Evolutionary conservation across 2,888 invertebrate genomes (phyloP).

Genomic region (Desoria tigrina): DNA sequence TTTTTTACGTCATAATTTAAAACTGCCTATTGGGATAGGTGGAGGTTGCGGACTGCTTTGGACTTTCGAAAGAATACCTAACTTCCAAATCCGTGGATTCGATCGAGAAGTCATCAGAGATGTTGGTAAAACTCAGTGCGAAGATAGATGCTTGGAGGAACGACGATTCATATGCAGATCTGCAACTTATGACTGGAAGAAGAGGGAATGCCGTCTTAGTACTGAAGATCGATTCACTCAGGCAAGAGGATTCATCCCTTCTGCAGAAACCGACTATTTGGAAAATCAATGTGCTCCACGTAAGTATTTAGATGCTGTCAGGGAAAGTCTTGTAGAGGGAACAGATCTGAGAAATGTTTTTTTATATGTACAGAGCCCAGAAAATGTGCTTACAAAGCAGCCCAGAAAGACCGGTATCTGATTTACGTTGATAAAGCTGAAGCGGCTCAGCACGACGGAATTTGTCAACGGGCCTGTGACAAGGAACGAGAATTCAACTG

Average conservation of each 20-base stretch:
- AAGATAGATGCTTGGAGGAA: constrained; percentile 60
- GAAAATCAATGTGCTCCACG: constrained; percentile 62
- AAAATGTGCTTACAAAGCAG: constrained; percentile 57
- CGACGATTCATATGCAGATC: constrained; percentile 60
- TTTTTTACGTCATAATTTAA: not conserved
- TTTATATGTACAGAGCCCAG: constrained; percentile 52
- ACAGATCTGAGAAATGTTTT: constrained; percentile 11
- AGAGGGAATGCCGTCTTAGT: constrained; percentile 59
- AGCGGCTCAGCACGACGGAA: constrained; percentile 56
- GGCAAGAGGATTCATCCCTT: constrained; percentile 58
- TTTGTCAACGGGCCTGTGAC: constrained; percentile 58
- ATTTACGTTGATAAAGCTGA: constrained; percentile 58
- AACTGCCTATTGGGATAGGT: constrained; percentile 48
- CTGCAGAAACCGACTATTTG: constrained; percentile 60
- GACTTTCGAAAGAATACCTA: constrained; percentile 61
- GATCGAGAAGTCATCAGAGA: constrained; percentile 55
- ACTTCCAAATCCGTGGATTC: constrained; percentile 58
- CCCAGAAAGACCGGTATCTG: constrained; percentile 56
- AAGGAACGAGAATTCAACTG: constrained; percentile 58
- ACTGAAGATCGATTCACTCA: constrained; percentile 60
- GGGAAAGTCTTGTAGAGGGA: not conserved
- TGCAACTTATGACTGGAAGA: constrained; percentile 60
- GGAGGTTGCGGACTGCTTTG: constrained; percentile 57
- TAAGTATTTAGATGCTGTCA: constrained; percentile 48
- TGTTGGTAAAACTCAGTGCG: constrained; percentile 58